A percentile compares a stretch with the other conserved stretches of the same genome.
Evolutionary conservation across 2,888 invertebrate species (phyloP).

Genomic region (Drosophila neotestacea): DNA sequence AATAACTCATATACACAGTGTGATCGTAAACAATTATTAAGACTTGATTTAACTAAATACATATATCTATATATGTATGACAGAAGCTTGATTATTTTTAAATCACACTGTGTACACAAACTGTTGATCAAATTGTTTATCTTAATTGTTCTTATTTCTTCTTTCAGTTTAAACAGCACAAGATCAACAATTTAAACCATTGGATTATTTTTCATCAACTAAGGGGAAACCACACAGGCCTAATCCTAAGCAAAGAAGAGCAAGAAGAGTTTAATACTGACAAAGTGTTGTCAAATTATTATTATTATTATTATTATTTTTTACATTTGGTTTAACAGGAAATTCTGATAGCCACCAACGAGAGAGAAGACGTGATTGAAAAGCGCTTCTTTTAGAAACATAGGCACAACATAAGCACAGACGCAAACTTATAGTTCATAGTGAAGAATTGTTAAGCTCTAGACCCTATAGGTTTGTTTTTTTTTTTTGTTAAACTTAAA

Average conservation of each 20-base stretch:
- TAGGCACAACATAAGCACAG: slow-evolving; percentile 14
- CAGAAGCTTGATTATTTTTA: too few relatives aligned
- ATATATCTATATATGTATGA: too few relatives aligned
- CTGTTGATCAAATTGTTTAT: too few relatives aligned
- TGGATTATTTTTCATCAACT: slow-evolving; percentile 29
- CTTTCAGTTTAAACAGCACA: slow-evolving; percentile 57
- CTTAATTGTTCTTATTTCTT: neutral
- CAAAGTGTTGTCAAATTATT: neutral
- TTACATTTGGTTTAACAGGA: slow-evolving; percentile 1
- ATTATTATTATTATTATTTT: neutral
- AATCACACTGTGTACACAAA: too few relatives aligned
- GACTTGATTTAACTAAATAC: too few relatives aligned
- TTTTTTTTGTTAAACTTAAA: slow-evolving; percentile 35
- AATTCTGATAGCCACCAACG: neutral
- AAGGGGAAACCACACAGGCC: slow-evolving; percentile 51
- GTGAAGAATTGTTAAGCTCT: slow-evolving; percentile 38
- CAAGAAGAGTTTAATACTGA: neutral
- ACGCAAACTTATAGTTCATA: slow-evolving; percentile 31
- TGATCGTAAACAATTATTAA: neutral
- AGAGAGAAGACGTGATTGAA: neutral
- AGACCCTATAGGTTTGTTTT: slow-evolving; percentile 45
- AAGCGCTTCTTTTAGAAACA: neutral
- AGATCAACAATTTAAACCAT: slow-evolving; percentile 53
- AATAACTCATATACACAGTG: neutral
- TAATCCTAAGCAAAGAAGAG: slow-evolving; percentile 46